These are phyloP conservation scores for Anthophora plumipes DNA, from an alignment of 2,888 invertebrate species.

Conservation along the genomic window DNA sequence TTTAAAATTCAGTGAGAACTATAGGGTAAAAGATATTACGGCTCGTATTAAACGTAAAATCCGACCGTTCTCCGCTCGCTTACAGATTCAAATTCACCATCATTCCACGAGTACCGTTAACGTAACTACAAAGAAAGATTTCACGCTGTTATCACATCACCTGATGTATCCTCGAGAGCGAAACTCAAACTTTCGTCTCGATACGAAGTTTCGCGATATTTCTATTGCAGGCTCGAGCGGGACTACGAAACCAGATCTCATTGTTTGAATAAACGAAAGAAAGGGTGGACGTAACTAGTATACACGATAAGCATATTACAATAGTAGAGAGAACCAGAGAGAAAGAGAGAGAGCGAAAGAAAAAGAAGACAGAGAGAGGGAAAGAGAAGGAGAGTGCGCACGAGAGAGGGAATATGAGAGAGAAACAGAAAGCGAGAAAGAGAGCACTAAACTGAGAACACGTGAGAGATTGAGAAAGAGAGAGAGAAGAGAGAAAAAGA, in stretches of 20 bases:
- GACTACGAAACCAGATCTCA: background rate
- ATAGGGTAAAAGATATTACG: constrained; percentile 21
- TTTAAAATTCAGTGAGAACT: constrained; percentile 21
- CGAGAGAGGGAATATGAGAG: too few species aligned
- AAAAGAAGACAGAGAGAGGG: background rate
- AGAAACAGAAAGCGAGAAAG: too few species aligned
- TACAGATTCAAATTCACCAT: constrained; percentile 12
- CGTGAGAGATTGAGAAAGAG: too few species aligned
- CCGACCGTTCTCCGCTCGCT: background rate
- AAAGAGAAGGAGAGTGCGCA: constrained; percentile 22
- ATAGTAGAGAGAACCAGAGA: too few species aligned
- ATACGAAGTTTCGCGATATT: constrained; percentile 9
- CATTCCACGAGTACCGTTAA: background rate
- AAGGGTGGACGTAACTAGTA: constrained; percentile 25
- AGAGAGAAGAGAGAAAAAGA: background rate
- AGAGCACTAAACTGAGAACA: too few species aligned
- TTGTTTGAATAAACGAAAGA: constrained; percentile 8
- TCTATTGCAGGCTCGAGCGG: background rate
- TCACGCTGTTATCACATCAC: background rate
- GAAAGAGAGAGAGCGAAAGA: background rate
- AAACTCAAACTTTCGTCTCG: background rate
- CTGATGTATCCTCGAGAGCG: background rate
- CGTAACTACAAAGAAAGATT: background rate
- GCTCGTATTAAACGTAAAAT: constrained; percentile 22
- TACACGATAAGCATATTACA: constrained; percentile 11